Evolutionary conservation across 2,888 invertebrate species (phyloP).

Genomic region (Phorcus lineatus): DNA sequence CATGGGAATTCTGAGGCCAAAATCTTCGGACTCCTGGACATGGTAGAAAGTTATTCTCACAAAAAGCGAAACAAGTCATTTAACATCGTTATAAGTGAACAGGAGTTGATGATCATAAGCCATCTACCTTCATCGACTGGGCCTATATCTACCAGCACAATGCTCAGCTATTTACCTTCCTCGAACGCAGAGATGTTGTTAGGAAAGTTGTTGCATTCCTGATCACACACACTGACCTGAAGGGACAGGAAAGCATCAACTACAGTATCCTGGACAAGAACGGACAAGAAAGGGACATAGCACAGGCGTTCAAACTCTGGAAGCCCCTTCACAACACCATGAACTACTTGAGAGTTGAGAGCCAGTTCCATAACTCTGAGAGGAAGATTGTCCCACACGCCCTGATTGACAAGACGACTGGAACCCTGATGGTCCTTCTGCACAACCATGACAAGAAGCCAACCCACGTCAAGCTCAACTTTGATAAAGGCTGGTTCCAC

Average conservation of each 20-base stretch:
- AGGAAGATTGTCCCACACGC: not conserved
- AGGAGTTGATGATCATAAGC: not conserved
- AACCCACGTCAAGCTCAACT: not conserved
- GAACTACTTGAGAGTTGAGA: not conserved
- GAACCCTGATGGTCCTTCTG: not conserved
- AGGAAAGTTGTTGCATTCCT: not conserved
- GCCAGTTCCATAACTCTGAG: not conserved
- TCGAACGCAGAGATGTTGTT: not conserved
- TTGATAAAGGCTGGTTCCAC: not conserved
- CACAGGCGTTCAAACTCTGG: not conserved
- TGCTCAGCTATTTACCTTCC: not conserved
- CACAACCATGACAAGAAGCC: not conserved
- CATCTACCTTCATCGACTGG: not conserved
- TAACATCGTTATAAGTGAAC: not conserved
- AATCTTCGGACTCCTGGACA: not conserved
- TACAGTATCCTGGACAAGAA: not conserved
- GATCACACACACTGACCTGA: not conserved
- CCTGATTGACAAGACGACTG: not conserved
- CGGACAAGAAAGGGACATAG: not conserved
- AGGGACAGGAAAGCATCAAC: not conserved
- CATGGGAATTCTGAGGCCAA: not conserved
- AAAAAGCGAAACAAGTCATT: not conserved
- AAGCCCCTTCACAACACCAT: not conserved
- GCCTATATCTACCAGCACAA: not conserved
- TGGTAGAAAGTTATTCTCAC: not conserved